Base-by-base conservation (phyloP, 2,888 invertebrate species). In the Stegana nigrithorax region DNA sequence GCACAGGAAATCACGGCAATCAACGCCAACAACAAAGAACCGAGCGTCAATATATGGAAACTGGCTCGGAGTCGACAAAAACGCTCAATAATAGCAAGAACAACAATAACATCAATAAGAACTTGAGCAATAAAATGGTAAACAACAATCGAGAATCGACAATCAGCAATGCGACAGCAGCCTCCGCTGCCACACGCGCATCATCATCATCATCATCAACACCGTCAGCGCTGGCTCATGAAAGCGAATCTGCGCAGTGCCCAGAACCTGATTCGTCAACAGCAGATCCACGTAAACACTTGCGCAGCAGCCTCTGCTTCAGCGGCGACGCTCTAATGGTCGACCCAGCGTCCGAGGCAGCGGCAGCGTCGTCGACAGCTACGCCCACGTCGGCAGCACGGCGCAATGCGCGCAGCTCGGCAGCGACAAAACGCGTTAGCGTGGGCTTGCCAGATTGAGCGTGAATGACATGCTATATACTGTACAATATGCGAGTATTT, bases 241-340 rank as follows among this genome's bases (percentile, higher is more conserved):
- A 21, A 42, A 68, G 72, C 70, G 73, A 72, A 25, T 12, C 19
- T 39, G 39, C 39, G 2, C 32, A 32, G 32, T 32, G n/a, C n/a
- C n/a, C 32, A 6, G 65, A 67, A 36, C 64, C 68, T 53, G 59
- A 67, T 4, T 66, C 68, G 6, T 59, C 57, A 45, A 36, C 57
- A 44, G 55, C 74, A 53, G 76, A 71, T 65, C 69, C 77, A 45
- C 80, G 77, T 59, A 79, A 82, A 55, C 84, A 84, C 71, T 77
- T 83, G 75, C 81, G 81, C 70, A 85, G 85, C 74, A 85, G 81
- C 66, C 81, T 84, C 68, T 83, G 83, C 69, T 80, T 84, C 62
- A 79, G 77, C 70, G 81, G 81, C 73, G 80, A 80, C 70, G 84
- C 80, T 68, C 69, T 80, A 60, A 71, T 82, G 51, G 81, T 80